Evolutionary conservation across 2,113 vertebrate species (phyloP), one percentile per base, ranked within the genome.

Genomic region (Paratilapia polleni): DNA sequence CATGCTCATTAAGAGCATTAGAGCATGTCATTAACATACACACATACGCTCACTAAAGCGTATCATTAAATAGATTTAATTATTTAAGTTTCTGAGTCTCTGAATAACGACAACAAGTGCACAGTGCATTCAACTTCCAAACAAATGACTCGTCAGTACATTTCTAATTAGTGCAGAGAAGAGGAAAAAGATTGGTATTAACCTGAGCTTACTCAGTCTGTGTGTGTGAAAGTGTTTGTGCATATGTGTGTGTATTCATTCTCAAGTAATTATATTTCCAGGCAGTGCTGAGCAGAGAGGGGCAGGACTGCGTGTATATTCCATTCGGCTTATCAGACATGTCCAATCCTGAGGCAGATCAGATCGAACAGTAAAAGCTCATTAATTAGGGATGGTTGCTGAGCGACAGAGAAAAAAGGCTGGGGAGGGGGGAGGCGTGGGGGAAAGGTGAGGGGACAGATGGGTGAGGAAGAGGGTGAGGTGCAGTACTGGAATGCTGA

Each of bases 321-420:
- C 87, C 92, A 92, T 94, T 94, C 74, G 54, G 89, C 91, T 95
- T 94, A 95, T 94, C 89, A 94, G 89, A 94, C 87, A 78, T 93
- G 93, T 95, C 93, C 93, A 94, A 94, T 93, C 89, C 88, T 59
- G 88, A 93, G 89, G 83, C 75, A 92, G 92, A 95, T 95, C 95
- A 94, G 93, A 96, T 94, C 73, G 57, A 88, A 89, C 87, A 89
- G 92, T 95, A 95, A 95, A 95, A 92, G 88, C 94, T 91, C 91
- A 95, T 94, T 95, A 95, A 95, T 96, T 95, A 95, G 83, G 5
- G 82, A 89, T 88, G 91, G 91, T 92, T 95, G 94, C 92, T 88
- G 92, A 80, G 91, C 83, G 89, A 92, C 93, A 38, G 82, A 81
- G 81, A 60, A 70, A 84, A 58, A 54, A 41, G 62, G 43, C 14